Conservation (phyloP, 2,888 invertebrate genomes). For the Diaphora mendica region DNA sequence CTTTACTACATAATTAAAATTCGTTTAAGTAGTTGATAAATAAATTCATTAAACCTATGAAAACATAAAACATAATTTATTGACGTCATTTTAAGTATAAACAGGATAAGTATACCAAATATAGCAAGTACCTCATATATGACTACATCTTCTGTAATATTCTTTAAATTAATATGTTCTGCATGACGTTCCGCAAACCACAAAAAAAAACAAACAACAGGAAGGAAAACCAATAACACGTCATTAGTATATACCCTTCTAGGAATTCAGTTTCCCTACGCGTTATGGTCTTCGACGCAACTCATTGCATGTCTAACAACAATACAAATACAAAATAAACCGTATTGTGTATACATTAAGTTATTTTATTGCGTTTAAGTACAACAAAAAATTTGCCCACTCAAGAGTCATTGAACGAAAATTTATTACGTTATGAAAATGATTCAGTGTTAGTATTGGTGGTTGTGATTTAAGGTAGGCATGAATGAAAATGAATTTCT, state of each 20-base stretch:
- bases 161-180: too few relatives aligned
- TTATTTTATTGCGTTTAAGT: not conserved
- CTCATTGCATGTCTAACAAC: slow-evolving; percentile 4
- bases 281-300: not conserved
- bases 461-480: not conserved
- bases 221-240: slow-evolving; percentile 2
- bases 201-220: not conserved
- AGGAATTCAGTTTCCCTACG: slow-evolving; percentile 28
- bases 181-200: not conserved
- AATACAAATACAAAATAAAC: slow-evolving; percentile 6
- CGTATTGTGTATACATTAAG: slow-evolving; percentile 1
- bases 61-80: too few relatives aligned
- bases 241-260: slow-evolving; percentile 27
- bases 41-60: too few relatives aligned
- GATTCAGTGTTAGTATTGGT: not conserved
- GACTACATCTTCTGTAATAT: not conserved
- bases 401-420: not conserved
- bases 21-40: too few relatives aligned
- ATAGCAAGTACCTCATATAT: not conserved
- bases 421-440: not conserved
- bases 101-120: not conserved
- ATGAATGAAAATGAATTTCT: not conserved
- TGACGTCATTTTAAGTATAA: too few relatives aligned
- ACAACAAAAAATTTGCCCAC: not conserved
- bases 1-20: too few relatives aligned